Percentiles rank a stretch among this genome's conserved stretches.
Evolutionary conservation across 2,888 invertebrate genomes (phyloP).

Genomic region (Calliphora vomitoria): DNA sequence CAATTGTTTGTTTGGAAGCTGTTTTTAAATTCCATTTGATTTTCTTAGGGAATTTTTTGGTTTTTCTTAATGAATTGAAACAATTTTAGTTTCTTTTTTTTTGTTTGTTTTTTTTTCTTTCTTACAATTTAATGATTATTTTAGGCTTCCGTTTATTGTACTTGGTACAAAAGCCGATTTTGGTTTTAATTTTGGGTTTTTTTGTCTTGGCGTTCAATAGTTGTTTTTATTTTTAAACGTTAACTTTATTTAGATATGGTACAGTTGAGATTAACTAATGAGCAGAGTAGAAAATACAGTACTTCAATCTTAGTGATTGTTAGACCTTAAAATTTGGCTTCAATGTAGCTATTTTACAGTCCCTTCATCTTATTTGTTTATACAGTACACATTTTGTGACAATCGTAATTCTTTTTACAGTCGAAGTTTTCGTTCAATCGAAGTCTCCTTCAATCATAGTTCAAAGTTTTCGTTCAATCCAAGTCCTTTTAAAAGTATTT

Average conservation of each 20-base stretch:
- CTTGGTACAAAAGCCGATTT: constrained; percentile 26
- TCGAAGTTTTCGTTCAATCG: too few relatives aligned
- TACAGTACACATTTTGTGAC: too few relatives aligned
- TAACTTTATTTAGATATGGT: constrained; percentile 49
- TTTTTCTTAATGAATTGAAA: constrained; percentile 61
- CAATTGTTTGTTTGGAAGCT: constrained; percentile 44
- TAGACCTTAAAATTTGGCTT: too few relatives aligned
- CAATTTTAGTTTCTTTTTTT: constrained; percentile 16
- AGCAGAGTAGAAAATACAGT: not conserved
- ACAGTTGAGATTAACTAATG: not conserved
- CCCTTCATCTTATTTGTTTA: too few relatives aligned
- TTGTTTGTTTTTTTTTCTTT: not conserved
- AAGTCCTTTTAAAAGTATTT: too few relatives aligned
- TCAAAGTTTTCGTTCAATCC: too few relatives aligned
- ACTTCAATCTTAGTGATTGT: too few relatives aligned
- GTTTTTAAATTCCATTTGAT: constrained; percentile 31
- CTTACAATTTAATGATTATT: constrained; percentile 58
- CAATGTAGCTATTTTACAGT: too few relatives aligned
- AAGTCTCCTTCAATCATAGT: too few relatives aligned
- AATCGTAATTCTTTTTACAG: too few relatives aligned
- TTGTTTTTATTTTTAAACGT: constrained; percentile 29
- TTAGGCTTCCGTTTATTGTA: constrained; percentile 71
- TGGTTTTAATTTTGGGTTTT: constrained; percentile 32
- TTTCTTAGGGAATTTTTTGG: constrained; percentile 54
- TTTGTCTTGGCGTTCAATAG: constrained; percentile 4